Evolutionary conservation across 2,888 invertebrate genomes (phyloP), one percentile per base, ranked within the genome.

Genomic region (Habroteleia sp.): DNA sequence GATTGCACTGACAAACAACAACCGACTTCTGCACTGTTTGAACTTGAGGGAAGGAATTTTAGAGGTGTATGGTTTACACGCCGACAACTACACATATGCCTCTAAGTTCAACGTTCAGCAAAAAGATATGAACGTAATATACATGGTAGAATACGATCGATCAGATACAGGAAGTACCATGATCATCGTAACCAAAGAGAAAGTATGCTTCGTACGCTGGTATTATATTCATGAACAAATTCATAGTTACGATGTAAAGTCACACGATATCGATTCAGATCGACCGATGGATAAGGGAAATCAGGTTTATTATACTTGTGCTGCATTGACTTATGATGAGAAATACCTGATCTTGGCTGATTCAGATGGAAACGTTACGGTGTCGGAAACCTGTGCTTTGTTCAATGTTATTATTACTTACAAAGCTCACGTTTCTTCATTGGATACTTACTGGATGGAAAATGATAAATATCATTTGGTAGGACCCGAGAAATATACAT

Each of bases 291-390:
- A 72, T 13, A 63, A 63, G 16, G 44, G 11, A 23, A 78, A 82
- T 33, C 23, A 50, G 2, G 76, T 78, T 1, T 65, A 69, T 54
- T 89, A 85, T 58, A 81, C 83, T 17, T 88, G 87, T 54, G 89
- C 89, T 8, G 83, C 89, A 1, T 79, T 89, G 16, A 89, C 89
- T 1, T 83, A 87, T 29, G 90, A 90, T 77, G 88, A 88, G 1
- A 80, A 84, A 33, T 90, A 89, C 78, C 81, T 90, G 46, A 86
- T 90, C 31, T 82, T 87, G 35, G 89, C 87, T 8, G 89, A 89
- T 42, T 87, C 88, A 2, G 84, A 85, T 62, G 86, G 88, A 39
- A 86, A 83, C n/a, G 85, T 90, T 17, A 86, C 84, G 35, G 87
- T 90, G 58, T 89, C 88, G 85, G 82, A 89, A 68, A 79, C 87